Base-by-base conservation (phyloP, 2,113 vertebrate species). In the Triplophysa dalaica region DNA sequence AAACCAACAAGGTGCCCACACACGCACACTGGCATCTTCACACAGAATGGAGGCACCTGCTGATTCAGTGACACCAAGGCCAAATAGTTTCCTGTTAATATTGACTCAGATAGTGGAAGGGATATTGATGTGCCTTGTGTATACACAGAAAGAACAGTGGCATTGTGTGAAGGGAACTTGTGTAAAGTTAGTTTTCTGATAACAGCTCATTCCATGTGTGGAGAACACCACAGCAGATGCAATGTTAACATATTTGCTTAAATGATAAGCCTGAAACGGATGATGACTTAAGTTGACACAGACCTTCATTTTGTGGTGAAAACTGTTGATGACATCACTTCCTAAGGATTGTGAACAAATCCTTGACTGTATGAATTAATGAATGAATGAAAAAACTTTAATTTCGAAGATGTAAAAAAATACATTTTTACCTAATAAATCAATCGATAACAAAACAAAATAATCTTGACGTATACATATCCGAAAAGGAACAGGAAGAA, bases 41-140 rank as follows among this genome's bases (percentile, higher is more conserved):
- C n/a, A 60, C 33, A 68, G 60, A 68, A 1, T 54, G 63, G 45
- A 52, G 62, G 29, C 62, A 29, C 45, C 50, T 84, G 88, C 62
- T 84, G 76, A 60, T 84, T 83, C 67, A 33, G 1, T 84, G 83
- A 70, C 58, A 83, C 83, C 69, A 79, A 81, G 85, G 68, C 68
- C 84, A 85, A 54, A 67, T 75, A 78, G 22, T 19, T 66, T 56
- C 52, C 58, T 64, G 64, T 62, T 56, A 78, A 75, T 69, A 83
- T 81, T 86, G 75, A 83, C 66, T 76, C 64, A 79, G 66, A 78
- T 58, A 76, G 72, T 67, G 63, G 38, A 69, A 61, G n/a, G 61
- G 80, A 82, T 78, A 75, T 69, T 75, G 75, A 70, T 52, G 68
- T 29, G 75, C 38, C 41, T 43, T 21, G 61, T 73, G 43, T 73